phyloP scores from a whole-genome alignment of 2,797 vertebrate species.

The Falco concolor region DNA sequence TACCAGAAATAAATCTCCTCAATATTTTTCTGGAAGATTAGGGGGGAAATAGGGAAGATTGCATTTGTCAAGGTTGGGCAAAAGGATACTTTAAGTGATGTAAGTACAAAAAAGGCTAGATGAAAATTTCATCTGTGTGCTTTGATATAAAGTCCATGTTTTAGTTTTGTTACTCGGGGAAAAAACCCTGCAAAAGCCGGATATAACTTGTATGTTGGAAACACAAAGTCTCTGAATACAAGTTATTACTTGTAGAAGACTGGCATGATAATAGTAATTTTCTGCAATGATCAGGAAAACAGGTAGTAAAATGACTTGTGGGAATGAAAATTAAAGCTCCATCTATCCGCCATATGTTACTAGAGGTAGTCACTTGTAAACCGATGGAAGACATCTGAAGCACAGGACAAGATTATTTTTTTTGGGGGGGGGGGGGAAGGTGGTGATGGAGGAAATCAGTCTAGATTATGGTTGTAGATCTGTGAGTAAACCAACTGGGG shows the following conservation, averaged over 20 bases:
- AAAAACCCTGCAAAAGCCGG: neutral
- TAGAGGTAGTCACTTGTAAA: neutral
- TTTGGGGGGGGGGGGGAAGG: fast-evolving
- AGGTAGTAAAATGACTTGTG: neutral
- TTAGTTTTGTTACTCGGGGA: neutral
- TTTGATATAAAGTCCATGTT: neutral
- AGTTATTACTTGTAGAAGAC: neutral
- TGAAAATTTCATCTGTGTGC: neutral
- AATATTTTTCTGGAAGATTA: neutral
- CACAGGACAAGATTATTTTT: neutral
- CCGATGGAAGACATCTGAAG: neutral
- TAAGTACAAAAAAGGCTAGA: neutral
- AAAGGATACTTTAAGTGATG: neutral
- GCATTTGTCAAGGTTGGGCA: neutral
- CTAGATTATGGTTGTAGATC: neutral
- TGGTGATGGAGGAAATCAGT: neutral
- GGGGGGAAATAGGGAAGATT: neutral
- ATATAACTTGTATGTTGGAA: neutral
- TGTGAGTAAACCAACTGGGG: neutral
- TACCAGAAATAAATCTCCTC: neutral
- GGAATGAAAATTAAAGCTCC: neutral
- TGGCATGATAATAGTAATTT: neutral
- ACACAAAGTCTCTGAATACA: neutral
- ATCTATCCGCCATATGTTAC: neutral
- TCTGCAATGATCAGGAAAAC: neutral